Percentiles rank a stretch among this genome's conserved stretches.
These are phyloP conservation scores for Mormoops blainvillei DNA, from an alignment of 2,113 vertebrate species.

Conservation along the genomic window DNA sequence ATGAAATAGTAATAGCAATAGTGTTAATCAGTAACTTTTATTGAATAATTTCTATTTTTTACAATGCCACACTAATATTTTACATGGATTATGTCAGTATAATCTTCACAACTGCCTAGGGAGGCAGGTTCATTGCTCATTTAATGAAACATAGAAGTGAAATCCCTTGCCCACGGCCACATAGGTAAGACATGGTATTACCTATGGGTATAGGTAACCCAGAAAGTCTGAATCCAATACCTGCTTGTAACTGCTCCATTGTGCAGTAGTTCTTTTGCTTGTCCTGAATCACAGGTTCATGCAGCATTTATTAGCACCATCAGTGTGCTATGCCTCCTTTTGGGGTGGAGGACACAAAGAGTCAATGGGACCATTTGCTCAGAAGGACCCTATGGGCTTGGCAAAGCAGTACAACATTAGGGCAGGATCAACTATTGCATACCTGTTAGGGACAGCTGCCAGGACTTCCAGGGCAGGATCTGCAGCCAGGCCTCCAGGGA, in stretches of 20 bases:
- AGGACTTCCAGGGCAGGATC: background rate
- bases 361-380: background rate
- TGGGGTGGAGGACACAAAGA: background rate
- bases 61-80: background rate
- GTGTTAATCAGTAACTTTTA: background rate
- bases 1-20: no score
- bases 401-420: background rate
- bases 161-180: background rate
- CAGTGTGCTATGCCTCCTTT: background rate
- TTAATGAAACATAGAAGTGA: background rate
- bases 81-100: background rate
- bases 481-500: no score
- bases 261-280: background rate
- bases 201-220: no score
- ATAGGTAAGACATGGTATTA: no score
- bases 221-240: background rate
- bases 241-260: accelerated
- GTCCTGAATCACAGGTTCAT: background rate
- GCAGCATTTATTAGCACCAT: background rate
- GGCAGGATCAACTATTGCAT: background rate
- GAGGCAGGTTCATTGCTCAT: background rate
- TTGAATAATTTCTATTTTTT: background rate
- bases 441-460: background rate
- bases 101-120: background rate
- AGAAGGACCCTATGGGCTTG: background rate